Conservation (phyloP, 2,888 invertebrate species). For the Epicampocera succincta region DNA sequence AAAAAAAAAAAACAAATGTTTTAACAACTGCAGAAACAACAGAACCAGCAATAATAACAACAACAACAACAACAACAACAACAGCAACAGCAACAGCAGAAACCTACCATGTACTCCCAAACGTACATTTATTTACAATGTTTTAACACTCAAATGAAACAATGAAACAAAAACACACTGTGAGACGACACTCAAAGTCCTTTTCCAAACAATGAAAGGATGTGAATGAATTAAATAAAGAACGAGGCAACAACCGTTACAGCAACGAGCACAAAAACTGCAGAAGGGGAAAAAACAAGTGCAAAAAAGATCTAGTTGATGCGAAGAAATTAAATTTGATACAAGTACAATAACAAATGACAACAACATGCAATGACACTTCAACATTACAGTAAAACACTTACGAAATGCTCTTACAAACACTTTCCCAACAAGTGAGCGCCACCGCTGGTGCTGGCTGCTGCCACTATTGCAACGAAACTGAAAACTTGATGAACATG, state of each 20-base stretch:
- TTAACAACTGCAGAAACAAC: slow-evolving; percentile 35
- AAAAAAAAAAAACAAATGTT: slow-evolving; percentile 64
- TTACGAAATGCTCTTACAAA: slow-evolving; percentile 30
- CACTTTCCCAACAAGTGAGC: slow-evolving; percentile 15
- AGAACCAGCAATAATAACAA: slow-evolving; percentile 50
- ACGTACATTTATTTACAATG: slow-evolving; percentile 34
- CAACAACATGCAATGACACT: slow-evolving; percentile 66
- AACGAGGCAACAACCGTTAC: slow-evolving; percentile 43
- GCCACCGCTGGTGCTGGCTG: too few relatives aligned
- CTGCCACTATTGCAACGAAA: background rate
- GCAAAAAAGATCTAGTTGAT: slow-evolving; percentile 46
- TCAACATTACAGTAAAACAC: slow-evolving; percentile 59
- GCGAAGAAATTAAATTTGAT: slow-evolving; percentile 66
- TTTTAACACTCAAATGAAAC: slow-evolving; percentile 37
- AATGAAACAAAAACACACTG: slow-evolving; percentile 11
- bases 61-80: slow-evolving; percentile 39
- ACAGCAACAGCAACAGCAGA: too few relatives aligned
- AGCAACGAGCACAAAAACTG: slow-evolving; percentile 6
- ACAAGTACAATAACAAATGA: slow-evolving; percentile 68
- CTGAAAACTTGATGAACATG: too few relatives aligned
- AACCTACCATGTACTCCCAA: slow-evolving; percentile 11
- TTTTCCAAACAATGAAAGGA: slow-evolving; percentile 51
- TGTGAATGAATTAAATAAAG: slow-evolving; percentile 58
- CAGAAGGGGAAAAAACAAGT: background rate
- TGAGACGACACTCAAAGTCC: slow-evolving; percentile 50